Evolutionary conservation across 2,113 vertebrate species (phyloP).

Genomic region (Nothobranchius kuhntae): DNA sequence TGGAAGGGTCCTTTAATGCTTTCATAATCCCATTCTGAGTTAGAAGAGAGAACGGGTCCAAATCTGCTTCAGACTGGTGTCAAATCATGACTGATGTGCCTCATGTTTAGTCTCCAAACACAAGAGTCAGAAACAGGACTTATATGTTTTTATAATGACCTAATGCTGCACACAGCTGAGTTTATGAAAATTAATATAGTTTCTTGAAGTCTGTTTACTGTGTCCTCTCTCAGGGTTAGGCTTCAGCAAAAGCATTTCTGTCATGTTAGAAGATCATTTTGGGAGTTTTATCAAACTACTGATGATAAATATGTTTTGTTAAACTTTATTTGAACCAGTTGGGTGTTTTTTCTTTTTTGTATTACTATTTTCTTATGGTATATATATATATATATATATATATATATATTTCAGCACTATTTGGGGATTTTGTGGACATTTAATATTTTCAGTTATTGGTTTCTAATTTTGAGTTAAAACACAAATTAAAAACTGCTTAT

Average conservation of each 20-base stretch:
- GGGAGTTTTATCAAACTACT: conserved; percentile 8
- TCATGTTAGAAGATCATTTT: conserved; percentile 18
- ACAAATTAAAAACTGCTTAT: no score
- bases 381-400: background rate
- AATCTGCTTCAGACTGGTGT: background rate
- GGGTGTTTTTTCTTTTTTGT: background rate
- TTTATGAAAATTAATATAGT: conserved; percentile 25
- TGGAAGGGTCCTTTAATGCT: background rate
- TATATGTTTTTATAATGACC: conserved; percentile 13
- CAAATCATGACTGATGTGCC: conserved; percentile 32
- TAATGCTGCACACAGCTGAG: conserved; percentile 1
- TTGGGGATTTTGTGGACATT: no score
- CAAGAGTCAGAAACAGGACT: conserved; percentile 27
- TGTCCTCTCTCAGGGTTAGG: conserved; percentile 59
- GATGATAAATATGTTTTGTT: conserved; percentile 9
- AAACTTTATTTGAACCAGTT: conserved; percentile 17
- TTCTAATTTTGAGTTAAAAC: no score
- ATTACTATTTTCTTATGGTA: background rate
- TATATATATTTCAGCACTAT: no score
- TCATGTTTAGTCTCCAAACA: conserved; percentile 9
- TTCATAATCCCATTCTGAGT: conserved; percentile 2
- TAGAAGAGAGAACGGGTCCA: conserved; percentile 11
- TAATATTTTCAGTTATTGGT: no score
- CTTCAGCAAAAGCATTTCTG: conserved; percentile 33
- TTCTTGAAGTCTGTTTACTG: conserved; percentile 44